phyloP scores from a whole-genome alignment of 2,797 vertebrate species.

The Thaleichthys pacificus region DNA sequence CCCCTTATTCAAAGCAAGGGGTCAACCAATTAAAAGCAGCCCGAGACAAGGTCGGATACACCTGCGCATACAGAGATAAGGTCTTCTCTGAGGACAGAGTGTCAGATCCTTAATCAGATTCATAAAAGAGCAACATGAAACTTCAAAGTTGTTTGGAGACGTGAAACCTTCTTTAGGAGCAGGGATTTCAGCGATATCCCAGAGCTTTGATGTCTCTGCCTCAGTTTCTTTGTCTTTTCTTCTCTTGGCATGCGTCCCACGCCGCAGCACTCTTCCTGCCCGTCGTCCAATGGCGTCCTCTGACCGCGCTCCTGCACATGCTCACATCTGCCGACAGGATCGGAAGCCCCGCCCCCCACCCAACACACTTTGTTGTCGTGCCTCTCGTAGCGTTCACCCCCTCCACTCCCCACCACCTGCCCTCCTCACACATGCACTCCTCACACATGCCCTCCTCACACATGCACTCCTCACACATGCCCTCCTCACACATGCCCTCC shows the following conservation, averaged over 20 bases:
- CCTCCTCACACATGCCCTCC: too few relatives aligned
- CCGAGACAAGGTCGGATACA: conserved; percentile 62
- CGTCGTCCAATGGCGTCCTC: conserved; percentile 41
- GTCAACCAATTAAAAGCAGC: conserved; percentile 65
- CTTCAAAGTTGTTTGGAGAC: conserved; percentile 76
- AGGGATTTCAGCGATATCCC: conserved; percentile 60
- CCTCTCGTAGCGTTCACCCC: too few relatives aligned
- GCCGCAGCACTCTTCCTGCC: conserved; percentile 44
- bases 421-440: neutral
- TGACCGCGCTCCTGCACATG: conserved; percentile 41
- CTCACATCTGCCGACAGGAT: conserved; percentile 22
- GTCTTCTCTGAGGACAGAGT: conserved; percentile 43
- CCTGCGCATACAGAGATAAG: conserved; percentile 63
- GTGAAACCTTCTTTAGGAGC: conserved; percentile 58
- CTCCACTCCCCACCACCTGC: too few relatives aligned
- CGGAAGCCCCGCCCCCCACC: too few relatives aligned
- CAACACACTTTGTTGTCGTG: too few relatives aligned
- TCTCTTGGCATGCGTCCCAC: conserved; percentile 59
- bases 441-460: too few relatives aligned
- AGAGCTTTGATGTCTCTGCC: conserved; percentile 68
- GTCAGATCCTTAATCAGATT: conserved; percentile 62
- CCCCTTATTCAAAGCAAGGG: conserved; percentile 56
- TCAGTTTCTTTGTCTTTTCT: conserved; percentile 49
- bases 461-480: too few relatives aligned
- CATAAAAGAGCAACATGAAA: conserved; percentile 68